A percentile compares a stretch with the other conserved stretches of the same genome.
phyloP scores from a whole-genome alignment of 2,113 vertebrate species.

The Oreochromis spilurus region DNA sequence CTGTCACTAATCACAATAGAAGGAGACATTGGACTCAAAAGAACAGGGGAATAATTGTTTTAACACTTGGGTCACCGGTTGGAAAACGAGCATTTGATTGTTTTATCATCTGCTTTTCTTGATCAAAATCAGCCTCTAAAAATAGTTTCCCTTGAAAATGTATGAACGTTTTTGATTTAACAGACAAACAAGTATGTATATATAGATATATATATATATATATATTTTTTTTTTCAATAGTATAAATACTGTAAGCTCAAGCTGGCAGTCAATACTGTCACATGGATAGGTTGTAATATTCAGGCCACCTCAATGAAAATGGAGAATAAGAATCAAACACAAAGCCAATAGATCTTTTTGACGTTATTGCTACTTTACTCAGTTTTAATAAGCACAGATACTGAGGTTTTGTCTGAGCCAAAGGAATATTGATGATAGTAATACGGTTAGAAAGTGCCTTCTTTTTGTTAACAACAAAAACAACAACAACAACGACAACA shows the following conservation, averaged over 20 bases:
- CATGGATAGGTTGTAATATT: constrained; percentile 20
- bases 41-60: not conserved
- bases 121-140: not conserved
- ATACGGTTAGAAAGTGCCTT: constrained; percentile 58
- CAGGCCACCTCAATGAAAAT: constrained; percentile 1
- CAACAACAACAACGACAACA: constrained; percentile 18
- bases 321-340: not conserved
- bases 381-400: not conserved
- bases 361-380: constrained; percentile 58
- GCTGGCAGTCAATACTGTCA: constrained; percentile 56
- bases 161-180: not conserved
- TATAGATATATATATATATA: not conserved
- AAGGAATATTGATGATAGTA: constrained; percentile 3
- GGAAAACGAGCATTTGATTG: not conserved
- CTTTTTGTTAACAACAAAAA: constrained; percentile 18
- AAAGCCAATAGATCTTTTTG: constrained; percentile 23
- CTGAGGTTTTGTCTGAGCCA: constrained; percentile 10
- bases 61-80: not conserved
- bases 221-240: not conserved
- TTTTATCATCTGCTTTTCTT: not conserved
- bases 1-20: constrained; percentile 31
- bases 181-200: not conserved
- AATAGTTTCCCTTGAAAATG: not conserved
- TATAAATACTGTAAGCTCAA: constrained; percentile 60
- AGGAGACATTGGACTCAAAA: not conserved